Evolutionary conservation across 2,113 vertebrate species (phyloP), one percentile per base, ranked within the genome.

Genomic region (Pomatorhinus ruficollis): DNA sequence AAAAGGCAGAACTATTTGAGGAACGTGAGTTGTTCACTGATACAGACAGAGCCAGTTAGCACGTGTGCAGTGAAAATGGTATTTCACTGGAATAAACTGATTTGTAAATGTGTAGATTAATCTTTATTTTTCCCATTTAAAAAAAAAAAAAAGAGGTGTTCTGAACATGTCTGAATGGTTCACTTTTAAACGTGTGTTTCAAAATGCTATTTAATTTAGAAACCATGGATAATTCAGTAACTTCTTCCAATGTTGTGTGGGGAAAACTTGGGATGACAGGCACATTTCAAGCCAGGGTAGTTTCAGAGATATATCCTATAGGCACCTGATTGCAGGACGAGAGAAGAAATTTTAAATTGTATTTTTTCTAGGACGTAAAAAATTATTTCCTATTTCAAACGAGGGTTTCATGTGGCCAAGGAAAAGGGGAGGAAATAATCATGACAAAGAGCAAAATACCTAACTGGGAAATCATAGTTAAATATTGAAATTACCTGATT

Each of bases 1-100:
- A 94, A 94, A 90, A 87, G 57, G 49, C 72, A 93, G 92, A 96
- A 93, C 75, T 87, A 91, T 91, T 95, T 91, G 87, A 93, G 63
- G 74, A 93, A 96, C 60, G 61, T 87, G 94, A 93, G 78, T 45
- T 95, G 87, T 82, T 91, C 94, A 83, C 57, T 76, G 84, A 95
- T 89, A 87, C 0, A 89, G 69, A 95, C 0, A 66, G 14, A 93
- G 49, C 9, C 54, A 69, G 78, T 76, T 56, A 95, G 37, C 50
- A 95, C 86, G 16, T 21, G 20, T 54, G 66, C 66, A 77, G 24
- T 45, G 61, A 59, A 91, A 91, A 68, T n/a, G 12, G 7, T 64
- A 49, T 93, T 94, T 47, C 59, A 56, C 45, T 63, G 64, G 50
- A 88, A 83, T 49, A 80, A 80, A 59, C 5, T 63, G 19, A 71